Base-by-base conservation (phyloP, 2,888 invertebrate species). In the Elysia crispata region DNA sequence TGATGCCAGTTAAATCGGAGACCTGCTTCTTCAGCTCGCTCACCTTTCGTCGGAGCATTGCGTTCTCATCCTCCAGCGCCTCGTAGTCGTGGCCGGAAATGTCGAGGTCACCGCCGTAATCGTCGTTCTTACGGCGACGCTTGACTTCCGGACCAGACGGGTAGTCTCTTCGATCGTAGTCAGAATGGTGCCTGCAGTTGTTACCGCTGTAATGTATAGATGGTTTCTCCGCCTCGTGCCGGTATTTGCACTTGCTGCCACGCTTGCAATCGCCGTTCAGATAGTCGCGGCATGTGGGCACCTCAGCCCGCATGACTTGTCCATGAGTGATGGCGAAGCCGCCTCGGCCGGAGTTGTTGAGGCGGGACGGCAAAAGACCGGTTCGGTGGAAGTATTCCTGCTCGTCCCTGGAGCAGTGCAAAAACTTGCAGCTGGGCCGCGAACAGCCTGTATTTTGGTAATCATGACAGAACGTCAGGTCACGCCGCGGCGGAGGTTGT, bases 361-460 rank as follows among this genome's bases (percentile, higher is more conserved):
- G 85, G 13, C 91, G 92, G 18, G 90, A 88, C 8, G 96, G 95
- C 88, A 96, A 93, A 89, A 95, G 95, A 0, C 96, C 96, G 18
- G 95, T 95, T 74, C 94, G 93, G 85, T 95, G 94, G 88, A 95
- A 95, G 82, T 95, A 94, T 83, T 94, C 94, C 89, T 96, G 96
- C 86, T 95, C 95, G 87, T 95, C 95, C 25, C 95, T 93, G 0
- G 95, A 94, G 88, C 96, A 96, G 91, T 96, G 96, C 66, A 96
- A 93, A 90, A 96, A 96, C 88, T 95, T 95, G 88, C 96, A 96
- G 81, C 94, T 95, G 3, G 94, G 93, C 86, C 96, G 94, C n/a
- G 94, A 93, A 89, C 96, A 96, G 82, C 95, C 94, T 66, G 94
- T 94, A 90, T 96, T 96, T 92, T 96, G 96, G 86, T 91, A 94